Evolutionary conservation across 2,888 invertebrate genomes (phyloP), one percentile per base, ranked within the genome.

Genomic region (Pristionchus japonicus): DNA sequence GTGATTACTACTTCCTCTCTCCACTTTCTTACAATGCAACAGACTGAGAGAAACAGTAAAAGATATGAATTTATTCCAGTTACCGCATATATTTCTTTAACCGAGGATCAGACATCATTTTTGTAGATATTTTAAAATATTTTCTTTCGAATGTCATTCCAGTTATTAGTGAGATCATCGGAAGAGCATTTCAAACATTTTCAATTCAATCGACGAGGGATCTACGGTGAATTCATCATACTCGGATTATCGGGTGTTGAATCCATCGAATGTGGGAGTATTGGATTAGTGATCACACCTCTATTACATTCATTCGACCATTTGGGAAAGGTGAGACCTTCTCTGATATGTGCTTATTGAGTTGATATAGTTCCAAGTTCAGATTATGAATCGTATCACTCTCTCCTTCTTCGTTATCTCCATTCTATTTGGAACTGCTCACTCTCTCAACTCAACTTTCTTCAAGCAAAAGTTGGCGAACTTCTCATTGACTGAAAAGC

Each of bases 401-500:
- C 17, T 57, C 17, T 37, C 34, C 82, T 27, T 52, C 34, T 49
- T 52, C 31, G 3, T 82, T 34, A 20, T 57, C 37, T 52, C 82
- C 34, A 23, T 82, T 43, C 43, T 77, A 43, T 77, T 13, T 47
- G 27, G 43, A 1, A 77, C n/a, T 47, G 17, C 20, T 47, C 43
- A 61, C 31, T 85, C 85, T 40, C 85, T 85, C 27, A 47, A 85
- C 31, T 37, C 64, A 15, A 47, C 85, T 27, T 85, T 85, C 85
- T 85, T 85, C 85, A 61, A 64, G 31, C n/a, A n/a, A 15, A 85
- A 85, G 40, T n/a, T 85, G 64, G 61, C 61, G n/a, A 85, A 85
- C 15, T 31, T 7, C 23, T 85, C 85, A n/a, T 43, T 85, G 15
- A 40, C 27, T 37, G 43, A 40, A 15, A 34, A 61, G n/a, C 85